These are phyloP conservation scores for Microctenopoma lineatum DNA, from an alignment of 2,797 vertebrate genomes.

Conservation along the genomic window DNA sequence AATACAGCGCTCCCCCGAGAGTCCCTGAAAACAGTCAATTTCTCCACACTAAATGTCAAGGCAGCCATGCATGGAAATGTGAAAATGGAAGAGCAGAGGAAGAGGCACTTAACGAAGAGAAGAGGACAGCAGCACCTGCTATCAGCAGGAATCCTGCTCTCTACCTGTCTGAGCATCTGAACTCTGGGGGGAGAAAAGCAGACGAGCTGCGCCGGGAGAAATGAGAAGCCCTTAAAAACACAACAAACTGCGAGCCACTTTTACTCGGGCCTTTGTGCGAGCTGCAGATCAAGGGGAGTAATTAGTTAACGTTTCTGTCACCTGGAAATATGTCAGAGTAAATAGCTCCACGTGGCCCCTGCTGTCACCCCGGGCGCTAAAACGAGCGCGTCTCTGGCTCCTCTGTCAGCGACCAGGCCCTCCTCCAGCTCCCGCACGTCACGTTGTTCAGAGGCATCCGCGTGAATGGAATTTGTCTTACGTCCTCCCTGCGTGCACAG, in stretches of 20 bases:
- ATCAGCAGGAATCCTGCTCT: constrained; percentile 49
- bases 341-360: not conserved
- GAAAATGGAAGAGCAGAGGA: constrained; percentile 65
- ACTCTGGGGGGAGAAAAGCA: constrained; percentile 29
- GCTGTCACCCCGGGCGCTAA: constrained; percentile 1
- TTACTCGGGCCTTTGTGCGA: not conserved
- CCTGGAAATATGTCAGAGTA: constrained; percentile 4
- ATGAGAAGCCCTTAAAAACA: not conserved
- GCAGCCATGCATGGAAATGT: constrained; percentile 75
- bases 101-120: constrained; percentile 54
- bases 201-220: not conserved
- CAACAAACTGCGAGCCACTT: not conserved
- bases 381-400: not conserved
- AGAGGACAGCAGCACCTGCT: constrained; percentile 60
- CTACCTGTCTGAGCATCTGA: constrained; percentile 48
- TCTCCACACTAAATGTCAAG: constrained; percentile 77
- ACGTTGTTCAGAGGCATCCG: not conserved
- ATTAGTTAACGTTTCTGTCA: constrained; percentile 9
- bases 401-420: not conserved
- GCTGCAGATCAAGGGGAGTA: constrained; percentile 3
- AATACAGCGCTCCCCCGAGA: constrained; percentile 74
- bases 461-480: not conserved
- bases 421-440: not conserved
- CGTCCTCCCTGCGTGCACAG: not conserved
- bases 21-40: constrained; percentile 77